Conservation (phyloP, 2,888 invertebrate genomes). For the Nomada flava region DNA sequence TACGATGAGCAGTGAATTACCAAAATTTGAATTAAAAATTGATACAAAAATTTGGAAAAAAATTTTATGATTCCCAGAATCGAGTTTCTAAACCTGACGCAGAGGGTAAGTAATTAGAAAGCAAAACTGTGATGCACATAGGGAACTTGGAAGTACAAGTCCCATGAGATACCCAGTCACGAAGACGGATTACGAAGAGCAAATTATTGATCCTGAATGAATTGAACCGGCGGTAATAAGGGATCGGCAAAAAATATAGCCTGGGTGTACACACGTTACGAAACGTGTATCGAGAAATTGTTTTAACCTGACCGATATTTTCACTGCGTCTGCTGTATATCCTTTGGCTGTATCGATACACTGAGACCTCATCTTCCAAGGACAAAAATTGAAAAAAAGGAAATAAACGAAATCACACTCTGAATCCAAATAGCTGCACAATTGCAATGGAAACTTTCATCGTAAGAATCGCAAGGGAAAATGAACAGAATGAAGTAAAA, state of each 20-base stretch:
- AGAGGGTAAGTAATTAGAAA: neutral
- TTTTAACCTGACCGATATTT: conserved; percentile 23
- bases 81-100: neutral
- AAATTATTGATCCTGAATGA: neutral
- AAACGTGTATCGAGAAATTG: neutral
- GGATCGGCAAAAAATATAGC: neutral
- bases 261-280: neutral
- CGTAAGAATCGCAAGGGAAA: neutral
- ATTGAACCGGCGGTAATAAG: neutral
- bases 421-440: neutral
- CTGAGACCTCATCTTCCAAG: no score
- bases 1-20: no score
- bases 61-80: no score
- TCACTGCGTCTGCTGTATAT: conserved; percentile 18
- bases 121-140: neutral
- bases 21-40: no score
- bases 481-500: neutral
- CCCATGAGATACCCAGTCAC: neutral
- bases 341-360: no score
- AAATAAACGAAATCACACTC: no score
- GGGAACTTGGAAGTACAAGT: no score
- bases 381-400: neutral
- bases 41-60: no score
- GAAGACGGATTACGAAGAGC: neutral
- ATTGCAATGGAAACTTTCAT: neutral